Percentiles rank a stretch among this genome's conserved stretches.
Conservation (phyloP, 2,888 invertebrate genomes). For the Ellobium chinense region DNA sequence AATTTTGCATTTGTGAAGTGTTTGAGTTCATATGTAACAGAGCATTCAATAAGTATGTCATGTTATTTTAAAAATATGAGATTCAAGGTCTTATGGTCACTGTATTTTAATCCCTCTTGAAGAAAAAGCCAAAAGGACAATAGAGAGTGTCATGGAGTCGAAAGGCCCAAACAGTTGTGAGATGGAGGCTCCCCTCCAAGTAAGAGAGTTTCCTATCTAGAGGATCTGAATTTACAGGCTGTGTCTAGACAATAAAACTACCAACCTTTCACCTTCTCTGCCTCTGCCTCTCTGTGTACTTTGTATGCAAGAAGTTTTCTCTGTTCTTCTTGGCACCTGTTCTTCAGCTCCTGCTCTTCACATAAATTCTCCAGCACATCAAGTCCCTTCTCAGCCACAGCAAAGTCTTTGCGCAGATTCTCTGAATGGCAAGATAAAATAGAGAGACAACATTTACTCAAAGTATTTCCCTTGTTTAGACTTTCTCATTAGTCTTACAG, state of each 20-base stretch:
- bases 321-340: slow-evolving; percentile 54
- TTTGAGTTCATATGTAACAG: too few species aligned
- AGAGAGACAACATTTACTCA: neutral
- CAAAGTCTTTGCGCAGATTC: slow-evolving; percentile 63
- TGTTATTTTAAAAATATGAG: too few species aligned
- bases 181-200: too few species aligned
- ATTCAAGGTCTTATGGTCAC: too few species aligned
- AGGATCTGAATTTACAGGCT: too few species aligned
- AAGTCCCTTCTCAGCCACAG: slow-evolving; percentile 64
- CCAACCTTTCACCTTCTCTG: slow-evolving; percentile 65
- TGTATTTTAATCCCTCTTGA: neutral
- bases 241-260: too few species aligned
- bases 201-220: too few species aligned
- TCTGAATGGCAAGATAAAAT: slow-evolving; percentile 49
- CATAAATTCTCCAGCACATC: slow-evolving; percentile 65
- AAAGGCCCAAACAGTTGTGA: too few species aligned
- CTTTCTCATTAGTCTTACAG: too few species aligned
- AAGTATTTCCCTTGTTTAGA: too few species aligned
- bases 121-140: neutral
- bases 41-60: too few species aligned
- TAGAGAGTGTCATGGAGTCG: neutral
- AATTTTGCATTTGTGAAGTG: too few species aligned
- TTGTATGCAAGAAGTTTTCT: slow-evolving; percentile 64
- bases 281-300: slow-evolving; percentile 63
- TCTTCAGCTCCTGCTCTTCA: slow-evolving; percentile 63